These are phyloP conservation scores for Sturnus vulgaris DNA, from an alignment of 2,113 vertebrate species.

Conservation along the genomic window DNA sequence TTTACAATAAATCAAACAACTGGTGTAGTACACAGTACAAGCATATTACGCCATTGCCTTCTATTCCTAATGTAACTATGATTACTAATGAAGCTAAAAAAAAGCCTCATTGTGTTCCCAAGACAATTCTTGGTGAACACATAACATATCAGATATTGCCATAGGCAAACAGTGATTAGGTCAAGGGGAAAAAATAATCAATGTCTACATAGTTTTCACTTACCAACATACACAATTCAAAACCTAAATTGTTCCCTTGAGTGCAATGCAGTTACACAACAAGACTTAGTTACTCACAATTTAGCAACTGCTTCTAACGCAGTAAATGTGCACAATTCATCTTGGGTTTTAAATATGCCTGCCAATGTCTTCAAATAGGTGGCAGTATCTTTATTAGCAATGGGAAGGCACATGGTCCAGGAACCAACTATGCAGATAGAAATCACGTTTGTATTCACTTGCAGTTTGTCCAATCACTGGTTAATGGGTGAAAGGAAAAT, in stretches of 20 bases:
- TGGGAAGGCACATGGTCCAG: not conserved
- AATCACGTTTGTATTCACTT: not conserved
- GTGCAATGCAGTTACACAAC: slow-evolving; percentile 59
- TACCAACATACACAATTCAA: slow-evolving; percentile 67
- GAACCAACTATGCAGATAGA: not conserved
- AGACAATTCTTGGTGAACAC: slow-evolving; percentile 50
- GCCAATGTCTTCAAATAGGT: slow-evolving; percentile 15
- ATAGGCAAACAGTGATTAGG: slow-evolving; percentile 64
- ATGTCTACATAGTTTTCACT: slow-evolving; percentile 70
- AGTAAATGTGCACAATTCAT: slow-evolving; percentile 39
- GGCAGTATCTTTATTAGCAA: slow-evolving; percentile 25
- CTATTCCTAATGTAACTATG: slow-evolving; percentile 35
- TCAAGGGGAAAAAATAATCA: slow-evolving; percentile 67
- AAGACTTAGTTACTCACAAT: slow-evolving; percentile 63
- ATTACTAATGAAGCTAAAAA: slow-evolving; percentile 56
- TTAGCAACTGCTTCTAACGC: slow-evolving; percentile 48
- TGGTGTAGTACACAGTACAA: not conserved
- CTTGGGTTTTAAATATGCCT: slow-evolving; percentile 43
- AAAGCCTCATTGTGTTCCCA: not conserved
- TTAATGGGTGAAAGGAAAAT: not conserved
- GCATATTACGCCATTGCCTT: not conserved
- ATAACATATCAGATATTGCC: slow-evolving; percentile 55
- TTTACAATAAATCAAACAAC: not conserved
- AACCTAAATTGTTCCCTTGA: slow-evolving; percentile 64
- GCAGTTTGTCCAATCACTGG: not conserved